A percentile compares a stretch with the other conserved stretches of the same genome.
These are phyloP conservation scores for Carduelis carduelis DNA, from an alignment of 2,797 vertebrate species.

Conservation along the genomic window DNA sequence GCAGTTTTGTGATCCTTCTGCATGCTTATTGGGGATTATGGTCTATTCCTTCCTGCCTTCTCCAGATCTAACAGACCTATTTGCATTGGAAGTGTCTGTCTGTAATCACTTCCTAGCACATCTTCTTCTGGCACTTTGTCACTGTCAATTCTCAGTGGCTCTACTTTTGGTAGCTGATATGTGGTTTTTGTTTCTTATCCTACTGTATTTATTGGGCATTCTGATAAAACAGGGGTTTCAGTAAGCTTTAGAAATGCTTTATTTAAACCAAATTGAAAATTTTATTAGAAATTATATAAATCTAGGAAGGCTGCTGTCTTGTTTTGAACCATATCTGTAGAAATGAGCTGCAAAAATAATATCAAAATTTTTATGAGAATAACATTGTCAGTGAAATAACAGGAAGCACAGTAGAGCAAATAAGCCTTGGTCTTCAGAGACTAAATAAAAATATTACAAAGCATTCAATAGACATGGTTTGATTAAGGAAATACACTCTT, in stretches of 20 bases:
- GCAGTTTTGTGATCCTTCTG: background rate
- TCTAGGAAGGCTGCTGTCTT: background rate
- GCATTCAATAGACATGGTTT: background rate
- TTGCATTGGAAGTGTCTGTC: background rate
- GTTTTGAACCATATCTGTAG: background rate
- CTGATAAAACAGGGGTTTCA: background rate
- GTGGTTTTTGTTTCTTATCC: background rate
- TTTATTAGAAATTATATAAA: background rate
- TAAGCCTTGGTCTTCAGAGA: background rate
- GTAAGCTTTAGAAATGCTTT: background rate
- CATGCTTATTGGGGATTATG: background rate
- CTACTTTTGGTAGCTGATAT: background rate
- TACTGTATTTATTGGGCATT: background rate
- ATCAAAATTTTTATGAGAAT: background rate
- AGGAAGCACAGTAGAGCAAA: background rate
- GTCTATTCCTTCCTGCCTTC: background rate
- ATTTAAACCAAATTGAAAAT: background rate
- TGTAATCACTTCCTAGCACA: background rate
- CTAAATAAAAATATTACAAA: background rate
- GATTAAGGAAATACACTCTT: background rate
- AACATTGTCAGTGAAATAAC: background rate
- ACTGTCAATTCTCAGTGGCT: background rate
- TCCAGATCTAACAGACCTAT: background rate
- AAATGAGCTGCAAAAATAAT: background rate
- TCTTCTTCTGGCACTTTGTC: background rate